Conservation (phyloP, 2,113 vertebrate species). For the Eulemur macaco region DNA sequence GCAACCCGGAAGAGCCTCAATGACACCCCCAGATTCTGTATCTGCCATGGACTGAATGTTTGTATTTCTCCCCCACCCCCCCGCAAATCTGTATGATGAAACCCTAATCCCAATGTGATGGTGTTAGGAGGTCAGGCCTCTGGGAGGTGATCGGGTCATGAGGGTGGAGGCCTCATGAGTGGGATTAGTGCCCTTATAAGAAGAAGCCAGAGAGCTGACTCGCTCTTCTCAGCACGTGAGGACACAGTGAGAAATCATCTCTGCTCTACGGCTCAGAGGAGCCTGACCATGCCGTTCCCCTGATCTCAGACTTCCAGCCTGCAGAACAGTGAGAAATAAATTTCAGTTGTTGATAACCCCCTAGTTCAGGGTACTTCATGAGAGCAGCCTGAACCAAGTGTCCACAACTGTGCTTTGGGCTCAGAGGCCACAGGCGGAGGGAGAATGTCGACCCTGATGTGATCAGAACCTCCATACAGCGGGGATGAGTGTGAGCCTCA, state of each 20-base stretch:
- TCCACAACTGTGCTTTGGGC: background rate
- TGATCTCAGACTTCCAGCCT: background rate
- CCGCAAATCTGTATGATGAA: background rate
- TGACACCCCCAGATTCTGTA: background rate
- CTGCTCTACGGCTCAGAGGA: background rate
- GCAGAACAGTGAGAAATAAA: background rate
- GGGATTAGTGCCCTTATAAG: background rate
- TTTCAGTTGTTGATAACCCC: background rate
- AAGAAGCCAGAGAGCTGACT: background rate
- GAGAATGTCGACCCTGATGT: background rate
- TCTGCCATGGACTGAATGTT: background rate
- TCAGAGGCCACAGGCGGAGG: accelerated
- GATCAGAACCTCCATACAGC: background rate
- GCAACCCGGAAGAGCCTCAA: background rate
- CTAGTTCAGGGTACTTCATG: background rate
- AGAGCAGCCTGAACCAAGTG: too few species aligned
- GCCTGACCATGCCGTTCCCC: background rate
- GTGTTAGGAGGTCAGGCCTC: background rate
- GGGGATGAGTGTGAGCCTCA: background rate
- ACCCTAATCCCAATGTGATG: background rate
- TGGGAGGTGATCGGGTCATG: background rate
- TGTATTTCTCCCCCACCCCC: background rate
- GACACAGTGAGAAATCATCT: background rate
- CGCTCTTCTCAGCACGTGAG: background rate
- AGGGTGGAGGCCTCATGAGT: too few species aligned